These are phyloP conservation scores for Nycticorax nycticorax DNA, from an alignment of 2,113 vertebrate species.

Conservation along the genomic window DNA sequence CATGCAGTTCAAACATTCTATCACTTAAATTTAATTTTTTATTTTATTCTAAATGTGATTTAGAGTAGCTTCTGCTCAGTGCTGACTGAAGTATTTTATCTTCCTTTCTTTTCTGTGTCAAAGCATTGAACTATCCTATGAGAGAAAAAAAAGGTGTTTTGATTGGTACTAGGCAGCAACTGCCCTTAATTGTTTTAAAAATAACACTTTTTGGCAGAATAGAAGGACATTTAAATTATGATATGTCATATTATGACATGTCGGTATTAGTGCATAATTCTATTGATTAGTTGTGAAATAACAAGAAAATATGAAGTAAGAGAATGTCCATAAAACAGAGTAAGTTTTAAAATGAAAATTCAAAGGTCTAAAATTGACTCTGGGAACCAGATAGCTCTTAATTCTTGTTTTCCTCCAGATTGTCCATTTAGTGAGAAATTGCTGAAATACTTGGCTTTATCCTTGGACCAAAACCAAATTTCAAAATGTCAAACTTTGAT, in stretches of 20 bases:
- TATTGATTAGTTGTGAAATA: background rate
- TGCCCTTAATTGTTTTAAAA: slow-evolving; percentile 25
- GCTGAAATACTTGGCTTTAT: background rate
- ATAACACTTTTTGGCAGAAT: background rate
- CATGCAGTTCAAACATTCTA: background rate
- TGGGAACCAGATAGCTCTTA: background rate
- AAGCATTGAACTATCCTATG: background rate
- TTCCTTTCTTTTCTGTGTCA: slow-evolving; percentile 7
- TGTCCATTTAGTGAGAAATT: background rate
- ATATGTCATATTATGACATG: slow-evolving; percentile 1
- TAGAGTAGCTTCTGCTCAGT: background rate
- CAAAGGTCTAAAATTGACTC: background rate
- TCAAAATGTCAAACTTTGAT: background rate
- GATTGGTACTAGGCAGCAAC: background rate
- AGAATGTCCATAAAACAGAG: background rate
- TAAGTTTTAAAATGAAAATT: background rate
- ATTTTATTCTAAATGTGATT: background rate
- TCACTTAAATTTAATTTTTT: background rate
- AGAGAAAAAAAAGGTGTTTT: slow-evolving; percentile 9
- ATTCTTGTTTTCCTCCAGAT: background rate
- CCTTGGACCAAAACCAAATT: background rate
- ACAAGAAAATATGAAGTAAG: background rate
- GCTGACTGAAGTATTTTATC: background rate
- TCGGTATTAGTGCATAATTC: background rate
- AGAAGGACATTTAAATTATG: background rate